Base-by-base conservation (phyloP, 2,113 vertebrate genomes). In the Engystomops pustulosus region DNA sequence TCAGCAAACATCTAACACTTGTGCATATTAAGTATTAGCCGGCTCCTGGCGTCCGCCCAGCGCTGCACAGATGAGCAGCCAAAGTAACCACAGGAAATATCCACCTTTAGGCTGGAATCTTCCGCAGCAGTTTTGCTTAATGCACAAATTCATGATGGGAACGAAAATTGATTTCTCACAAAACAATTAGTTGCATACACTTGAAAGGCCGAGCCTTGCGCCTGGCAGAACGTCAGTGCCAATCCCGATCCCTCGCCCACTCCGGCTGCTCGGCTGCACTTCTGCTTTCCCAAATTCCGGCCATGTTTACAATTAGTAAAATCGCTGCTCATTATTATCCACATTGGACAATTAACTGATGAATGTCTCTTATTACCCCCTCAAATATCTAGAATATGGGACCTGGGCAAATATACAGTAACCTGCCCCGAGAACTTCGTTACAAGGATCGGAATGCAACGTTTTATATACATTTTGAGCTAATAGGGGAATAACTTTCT, bases 101-200 rank as follows among this genome's bases (percentile, higher is more conserved):
- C 58, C 65, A n/a, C 18, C 85, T 85, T 75, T 38, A 70, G 11
- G 60, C 0, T 58, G 27, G 71, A 86, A 83, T 85, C 77, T 32
- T 81, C 58, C 17, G n/a, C 5, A 44, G 60, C 55, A 53, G 36
- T 84, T 79, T 69, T 84, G 60, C 47, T 55, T 84, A 53, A 78
- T 58, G 62, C 34, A 70, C 36, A 53, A 23, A 58, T 70, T 70
- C 74, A 70, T 70, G 49, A 78, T 41, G 47, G 72, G 58, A 79
- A 78, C 78, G 12, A 79, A 79, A 85, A 79, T 85, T 65, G 82
- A 78, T 77, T 68, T 68, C n/a, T 79, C 53, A 10, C 83, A 85
- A 69, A 85, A 79, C 75, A 85, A 69, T 78, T 78, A 79, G 45
- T 79, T 45, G 68, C 36, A 82, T 72, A 58, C 36, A 82, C 41